These are phyloP conservation scores for Papilio demoleus DNA, from an alignment of 2,888 invertebrate genomes.

Conservation along the genomic window DNA sequence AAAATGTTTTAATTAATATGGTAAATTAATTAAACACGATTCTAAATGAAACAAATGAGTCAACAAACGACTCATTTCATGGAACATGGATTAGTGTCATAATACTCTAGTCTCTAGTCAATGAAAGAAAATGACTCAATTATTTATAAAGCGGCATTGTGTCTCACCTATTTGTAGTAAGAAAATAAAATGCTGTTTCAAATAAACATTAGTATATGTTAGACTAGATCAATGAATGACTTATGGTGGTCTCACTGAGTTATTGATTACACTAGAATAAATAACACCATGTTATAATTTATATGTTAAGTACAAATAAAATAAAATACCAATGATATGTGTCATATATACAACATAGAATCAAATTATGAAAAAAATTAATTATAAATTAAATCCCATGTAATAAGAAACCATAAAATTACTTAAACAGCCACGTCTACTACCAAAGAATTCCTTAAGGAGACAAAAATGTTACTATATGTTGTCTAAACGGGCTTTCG, in stretches of 20 bases:
- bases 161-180: conserved; percentile 11
- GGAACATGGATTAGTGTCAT: conserved; percentile 1
- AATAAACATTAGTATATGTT: conserved; percentile 8
- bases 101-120: background rate
- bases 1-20: too few relatives aligned
- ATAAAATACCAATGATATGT: conserved; percentile 6
- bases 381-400: background rate
- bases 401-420: too few relatives aligned
- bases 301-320: background rate
- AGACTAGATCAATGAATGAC: conserved; percentile 7
- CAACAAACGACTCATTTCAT: conserved; percentile 3
- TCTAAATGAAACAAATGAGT: background rate
- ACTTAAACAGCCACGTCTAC: too few relatives aligned
- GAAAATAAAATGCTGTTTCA: conserved; percentile 13
- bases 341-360: background rate
- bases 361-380: background rate
- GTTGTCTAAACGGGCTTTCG: too few relatives aligned
- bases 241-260: conserved; percentile 3
- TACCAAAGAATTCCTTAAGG: too few relatives aligned
- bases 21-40: too few relatives aligned
- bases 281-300: conserved; percentile 12
- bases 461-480: too few relatives aligned
- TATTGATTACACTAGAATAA: conserved; percentile 3
- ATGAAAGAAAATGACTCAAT: conserved; percentile 14
- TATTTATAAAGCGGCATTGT: conserved; percentile 21